A percentile compares a stretch with the other conserved stretches of the same genome.
Evolutionary conservation across 2,113 vertebrate species (phyloP).

Genomic region (Loxodonta africana): DNA sequence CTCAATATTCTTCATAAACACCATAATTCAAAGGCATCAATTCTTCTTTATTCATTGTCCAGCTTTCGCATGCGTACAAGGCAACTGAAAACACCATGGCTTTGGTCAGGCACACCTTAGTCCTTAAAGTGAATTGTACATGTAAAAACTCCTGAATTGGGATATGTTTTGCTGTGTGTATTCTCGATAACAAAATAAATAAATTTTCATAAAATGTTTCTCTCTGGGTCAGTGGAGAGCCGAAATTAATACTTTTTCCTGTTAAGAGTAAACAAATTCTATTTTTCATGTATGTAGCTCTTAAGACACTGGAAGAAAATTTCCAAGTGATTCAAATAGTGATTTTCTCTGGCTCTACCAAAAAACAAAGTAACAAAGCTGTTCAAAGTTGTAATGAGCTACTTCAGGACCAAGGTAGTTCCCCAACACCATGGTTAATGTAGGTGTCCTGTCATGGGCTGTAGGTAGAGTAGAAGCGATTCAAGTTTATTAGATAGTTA

Average conservation of each 20-base stretch:
- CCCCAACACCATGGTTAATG: not conserved
- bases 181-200: not conserved
- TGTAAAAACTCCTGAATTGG: not conserved
- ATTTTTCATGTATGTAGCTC: slow-evolving; percentile 1
- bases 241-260: not conserved
- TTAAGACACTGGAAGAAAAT: slow-evolving; percentile 19
- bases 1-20: no score
- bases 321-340: slow-evolving; percentile 21
- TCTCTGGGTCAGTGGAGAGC: not conserved
- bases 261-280: not conserved
- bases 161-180: not conserved
- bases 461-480: not conserved
- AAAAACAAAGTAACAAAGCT: not conserved
- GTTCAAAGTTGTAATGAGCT: not conserved
- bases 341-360: not conserved
- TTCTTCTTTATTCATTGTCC: no score
- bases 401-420: no score
- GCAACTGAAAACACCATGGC: no score
- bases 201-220: not conserved
- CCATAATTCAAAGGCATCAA: no score
- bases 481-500: not conserved
- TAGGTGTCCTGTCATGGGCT: not conserved
- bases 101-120: no score
- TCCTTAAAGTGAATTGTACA: not conserved
- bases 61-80: no score